A percentile compares a stretch with the other conserved stretches of the same genome.
These are phyloP conservation scores for Ginglymostoma cirratum DNA, from an alignment of 2,113 vertebrate species.

Conservation along the genomic window DNA sequence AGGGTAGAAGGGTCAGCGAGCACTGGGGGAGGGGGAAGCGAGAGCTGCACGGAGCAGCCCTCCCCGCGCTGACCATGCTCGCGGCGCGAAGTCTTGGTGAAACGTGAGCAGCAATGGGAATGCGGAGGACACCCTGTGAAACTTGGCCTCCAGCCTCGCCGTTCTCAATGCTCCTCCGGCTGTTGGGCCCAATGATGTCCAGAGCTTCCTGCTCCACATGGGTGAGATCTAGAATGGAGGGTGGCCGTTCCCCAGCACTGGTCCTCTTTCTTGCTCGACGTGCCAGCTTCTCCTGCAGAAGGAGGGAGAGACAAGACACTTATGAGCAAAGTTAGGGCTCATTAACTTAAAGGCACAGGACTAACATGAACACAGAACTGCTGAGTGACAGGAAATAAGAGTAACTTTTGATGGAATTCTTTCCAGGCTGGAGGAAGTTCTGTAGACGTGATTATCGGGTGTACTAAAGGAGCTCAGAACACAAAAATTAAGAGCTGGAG, in stretches of 20 bases:
- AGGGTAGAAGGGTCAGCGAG: not conserved
- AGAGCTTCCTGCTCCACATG: conserved; percentile 20
- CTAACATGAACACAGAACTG: no score
- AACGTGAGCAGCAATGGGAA: not conserved
- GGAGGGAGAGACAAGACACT: not conserved
- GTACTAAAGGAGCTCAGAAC: no score
- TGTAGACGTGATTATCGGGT: no score
- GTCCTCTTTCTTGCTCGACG: not conserved
- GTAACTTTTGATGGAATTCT: no score
- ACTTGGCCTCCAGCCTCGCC: not conserved
- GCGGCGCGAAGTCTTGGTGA: not conserved
- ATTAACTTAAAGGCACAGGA: no score
- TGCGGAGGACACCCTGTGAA: not conserved
- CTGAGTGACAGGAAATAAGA: no score
- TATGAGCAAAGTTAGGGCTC: no score
- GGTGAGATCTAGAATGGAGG: conserved; percentile 11
- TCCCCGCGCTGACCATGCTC: not conserved
- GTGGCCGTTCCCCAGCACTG: not conserved
- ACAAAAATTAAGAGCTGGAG: no score
- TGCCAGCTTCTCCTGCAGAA: conserved; percentile 8
- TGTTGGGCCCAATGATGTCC: conserved; percentile 28
- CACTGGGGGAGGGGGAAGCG: not conserved
- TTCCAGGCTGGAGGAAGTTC: no score
- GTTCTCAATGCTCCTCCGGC: not conserved
- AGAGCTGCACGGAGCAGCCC: not conserved